A percentile compares a stretch with the other conserved stretches of the same genome.
These are phyloP conservation scores for Psittacula cyanocephala DNA, from an alignment of 2,113 vertebrate genomes.

Conservation along the genomic window DNA sequence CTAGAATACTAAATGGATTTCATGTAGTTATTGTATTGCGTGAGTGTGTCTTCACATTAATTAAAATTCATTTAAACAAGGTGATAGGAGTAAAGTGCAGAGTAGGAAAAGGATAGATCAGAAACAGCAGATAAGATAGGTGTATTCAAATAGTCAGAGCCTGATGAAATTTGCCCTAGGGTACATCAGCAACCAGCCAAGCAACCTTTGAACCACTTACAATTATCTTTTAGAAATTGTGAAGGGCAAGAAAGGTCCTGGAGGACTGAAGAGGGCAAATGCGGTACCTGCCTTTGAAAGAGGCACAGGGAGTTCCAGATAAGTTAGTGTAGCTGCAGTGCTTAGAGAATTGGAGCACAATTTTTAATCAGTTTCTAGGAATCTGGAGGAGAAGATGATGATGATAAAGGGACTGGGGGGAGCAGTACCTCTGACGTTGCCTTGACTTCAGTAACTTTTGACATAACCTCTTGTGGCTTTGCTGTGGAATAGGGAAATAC, in stretches of 20 bases:
- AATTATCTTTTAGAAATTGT: constrained; percentile 50
- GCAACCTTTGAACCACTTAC: constrained; percentile 66
- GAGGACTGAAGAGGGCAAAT: constrained; percentile 32
- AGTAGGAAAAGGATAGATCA: constrained; percentile 47
- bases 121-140: constrained; percentile 55
- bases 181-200: constrained; percentile 51
- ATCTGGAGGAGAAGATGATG: neutral
- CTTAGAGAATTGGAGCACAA: constrained; percentile 1
- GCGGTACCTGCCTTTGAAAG: neutral
- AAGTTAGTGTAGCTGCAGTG: neutral
- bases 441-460: neutral
- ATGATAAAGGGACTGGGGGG: neutral
- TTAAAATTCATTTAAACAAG: constrained; percentile 51
- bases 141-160: constrained; percentile 51
- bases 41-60: constrained; percentile 20
- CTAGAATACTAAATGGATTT: neutral
- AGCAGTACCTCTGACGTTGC: neutral
- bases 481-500: neutral
- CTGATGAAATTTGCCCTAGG: constrained; percentile 64
- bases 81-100: constrained; percentile 48
- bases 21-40: constrained; percentile 6
- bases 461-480: neutral
- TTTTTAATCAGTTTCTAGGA: constrained; percentile 28
- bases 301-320: neutral
- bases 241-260: constrained; percentile 30